Evolutionary conservation across 2,888 invertebrate genomes (phyloP), one percentile per base, ranked within the genome.

Genomic region (Eupithecia dodoneata): DNA sequence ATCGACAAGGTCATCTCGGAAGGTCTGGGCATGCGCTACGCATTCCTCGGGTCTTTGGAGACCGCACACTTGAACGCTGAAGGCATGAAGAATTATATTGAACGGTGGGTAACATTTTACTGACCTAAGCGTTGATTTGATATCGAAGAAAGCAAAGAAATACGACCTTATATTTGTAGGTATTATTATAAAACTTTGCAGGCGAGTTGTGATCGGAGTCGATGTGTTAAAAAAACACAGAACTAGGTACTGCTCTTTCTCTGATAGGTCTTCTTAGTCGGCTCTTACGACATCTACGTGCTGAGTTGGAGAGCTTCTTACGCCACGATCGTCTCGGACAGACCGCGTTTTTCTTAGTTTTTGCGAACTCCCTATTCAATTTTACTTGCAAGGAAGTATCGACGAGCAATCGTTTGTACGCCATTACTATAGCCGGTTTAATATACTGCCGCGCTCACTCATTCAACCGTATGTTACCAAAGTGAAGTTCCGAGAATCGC

Each of bases 41-140:
- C 99, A 9, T 99, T 99, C 93, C 96, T 99, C 78, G 99, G 99
- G 4, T 97, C 99, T 0, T 93, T 99, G 81, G 99, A 99, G 95
- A 98, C 99, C 0, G 98, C 98, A 0, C 99, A 99, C 92, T 96
- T 99, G 78, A 99, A 99, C 90, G 99, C 99, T 13, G 98, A 98
- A 92, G 99, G 99, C 94, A 96, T 96, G 96, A 87, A 91, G 75
- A 96, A 93, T 81, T 96, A 96, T 79, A 96, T 96, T 77, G 96
- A 96, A 85, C 95, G 96, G 91, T 95, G 84, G 52, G n/a, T 49
- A 65, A 59, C n/a, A 18, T 59, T 59, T n/a, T 59, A 9, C 2
- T 18, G 18, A 59, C n/a, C 55, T 59, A 6, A 59, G 52, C 55
- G 18, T 59, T 59, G 18, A 59, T 47, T 47, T 47, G 7, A 47